Conservation (phyloP, 2,888 invertebrate genomes). For the Dioctria rufipes region DNA sequence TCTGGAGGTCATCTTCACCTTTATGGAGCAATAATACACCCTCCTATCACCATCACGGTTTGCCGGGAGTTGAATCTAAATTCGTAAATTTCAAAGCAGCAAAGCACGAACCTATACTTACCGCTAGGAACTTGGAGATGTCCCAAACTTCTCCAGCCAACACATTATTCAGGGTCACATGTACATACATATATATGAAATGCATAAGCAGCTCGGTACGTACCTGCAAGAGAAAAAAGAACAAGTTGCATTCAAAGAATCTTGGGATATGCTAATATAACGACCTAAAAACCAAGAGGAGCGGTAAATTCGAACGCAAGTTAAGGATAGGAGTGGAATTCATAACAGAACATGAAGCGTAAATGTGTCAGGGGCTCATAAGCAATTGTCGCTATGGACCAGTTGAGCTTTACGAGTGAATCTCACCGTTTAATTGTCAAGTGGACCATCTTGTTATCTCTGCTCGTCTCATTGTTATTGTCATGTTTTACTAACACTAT, state of each 20-base stretch:
- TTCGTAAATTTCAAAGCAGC: slow-evolving; percentile 23
- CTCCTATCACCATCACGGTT: not conserved
- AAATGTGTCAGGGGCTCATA: not conserved
- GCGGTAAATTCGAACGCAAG: not conserved
- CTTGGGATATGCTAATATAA: slow-evolving; percentile 39
- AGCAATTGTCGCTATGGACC: slow-evolving; percentile 18
- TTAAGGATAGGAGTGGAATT: not conserved
- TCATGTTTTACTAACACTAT: slow-evolving; percentile 4
- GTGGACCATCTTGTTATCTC: slow-evolving; percentile 9
- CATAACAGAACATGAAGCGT: not conserved
- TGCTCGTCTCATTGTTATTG: slow-evolving; percentile 15
- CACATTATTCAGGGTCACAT: slow-evolving; percentile 49
- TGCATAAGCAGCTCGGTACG: slow-evolving; percentile 43
- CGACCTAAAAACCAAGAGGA: slow-evolving; percentile 11
- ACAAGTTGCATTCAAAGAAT: slow-evolving; percentile 17
- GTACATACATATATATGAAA: slow-evolving; percentile 5
- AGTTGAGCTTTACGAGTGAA: slow-evolving; percentile 8
- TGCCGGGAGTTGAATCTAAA: slow-evolving; percentile 33
- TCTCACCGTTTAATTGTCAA: not conserved
- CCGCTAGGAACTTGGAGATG: slow-evolving; percentile 43
- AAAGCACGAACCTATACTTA: slow-evolving; percentile 36
- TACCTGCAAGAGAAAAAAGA: slow-evolving; percentile 39
- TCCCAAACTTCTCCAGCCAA: slow-evolving; percentile 40
- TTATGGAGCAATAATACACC: slow-evolving; percentile 46
- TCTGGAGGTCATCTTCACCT: slow-evolving; percentile 47